These are phyloP conservation scores for Pandion haliaetus DNA, from an alignment of 2,113 vertebrate genomes.

Conservation along the genomic window DNA sequence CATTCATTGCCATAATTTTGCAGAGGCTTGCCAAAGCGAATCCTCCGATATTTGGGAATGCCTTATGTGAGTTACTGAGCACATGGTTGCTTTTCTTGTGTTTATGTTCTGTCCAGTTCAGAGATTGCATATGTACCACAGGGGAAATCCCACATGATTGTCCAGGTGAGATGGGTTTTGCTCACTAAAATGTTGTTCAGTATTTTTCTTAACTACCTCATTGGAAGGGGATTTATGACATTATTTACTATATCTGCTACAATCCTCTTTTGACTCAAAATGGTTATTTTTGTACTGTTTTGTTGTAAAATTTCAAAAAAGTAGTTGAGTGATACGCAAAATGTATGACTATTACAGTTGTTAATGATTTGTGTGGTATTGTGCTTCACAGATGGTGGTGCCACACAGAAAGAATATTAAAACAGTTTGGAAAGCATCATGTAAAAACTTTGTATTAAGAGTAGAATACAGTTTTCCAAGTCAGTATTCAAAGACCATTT, in stretches of 20 bases:
- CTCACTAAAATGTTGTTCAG: not conserved
- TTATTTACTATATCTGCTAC: not conserved
- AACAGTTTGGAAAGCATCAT: not conserved
- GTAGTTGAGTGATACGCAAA: not conserved
- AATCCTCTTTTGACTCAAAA: not conserved
- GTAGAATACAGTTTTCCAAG: not conserved
- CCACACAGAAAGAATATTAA: not conserved
- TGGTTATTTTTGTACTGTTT: not conserved
- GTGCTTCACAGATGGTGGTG: not conserved
- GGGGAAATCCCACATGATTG: not conserved
- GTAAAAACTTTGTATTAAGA: not conserved
- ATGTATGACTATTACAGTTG: not conserved
- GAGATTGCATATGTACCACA: not conserved
- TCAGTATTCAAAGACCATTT: not conserved
- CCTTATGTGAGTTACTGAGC: not conserved
- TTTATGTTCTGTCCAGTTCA: not conserved
- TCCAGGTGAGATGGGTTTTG: not conserved
- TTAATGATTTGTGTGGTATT: not conserved
- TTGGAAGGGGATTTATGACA: not conserved
- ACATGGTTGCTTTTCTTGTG: not conserved
- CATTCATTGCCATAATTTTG: not conserved
- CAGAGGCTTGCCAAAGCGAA: not conserved
- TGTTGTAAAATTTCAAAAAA: not conserved
- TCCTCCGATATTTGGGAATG: not conserved
- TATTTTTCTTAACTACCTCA: not conserved